phyloP scores from a whole-genome alignment of 2,888 invertebrate species.

The Stenodera caucasica region DNA sequence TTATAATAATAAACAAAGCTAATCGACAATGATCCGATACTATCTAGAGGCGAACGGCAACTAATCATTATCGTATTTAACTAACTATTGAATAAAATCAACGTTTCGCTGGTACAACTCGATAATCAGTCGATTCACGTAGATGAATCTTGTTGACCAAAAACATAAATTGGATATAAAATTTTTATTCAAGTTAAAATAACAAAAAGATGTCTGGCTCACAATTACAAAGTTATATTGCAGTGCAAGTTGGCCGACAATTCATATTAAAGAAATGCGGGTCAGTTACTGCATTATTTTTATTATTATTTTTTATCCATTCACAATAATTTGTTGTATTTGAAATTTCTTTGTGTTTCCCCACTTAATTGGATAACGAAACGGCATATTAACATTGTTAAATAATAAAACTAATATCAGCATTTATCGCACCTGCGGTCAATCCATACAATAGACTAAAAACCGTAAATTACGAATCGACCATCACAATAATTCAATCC shows the following conservation, averaged over 20 bases:
- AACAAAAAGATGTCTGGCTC: conserved; percentile 42
- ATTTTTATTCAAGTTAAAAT: conserved; percentile 39
- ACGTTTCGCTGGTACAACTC: no score
- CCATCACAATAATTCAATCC: no score
- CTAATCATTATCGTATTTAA: not conserved
- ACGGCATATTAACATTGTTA: conserved; percentile 12
- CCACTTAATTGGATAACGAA: conserved; percentile 16
- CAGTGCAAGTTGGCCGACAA: conserved; percentile 33
- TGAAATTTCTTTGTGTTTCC: conserved; percentile 11
- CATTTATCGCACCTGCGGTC: conserved; percentile 6
- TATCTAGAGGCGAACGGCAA: not conserved
- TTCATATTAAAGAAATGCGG: conserved; percentile 26
- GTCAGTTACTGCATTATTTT: conserved; percentile 25
- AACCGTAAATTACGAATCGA: no score
- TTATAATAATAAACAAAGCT: conserved; percentile 4
- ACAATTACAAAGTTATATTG: conserved; percentile 37
- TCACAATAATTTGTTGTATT: conserved; percentile 12
- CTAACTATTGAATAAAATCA: no score
- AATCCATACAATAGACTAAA: not conserved
- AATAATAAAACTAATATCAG: conserved; percentile 16
- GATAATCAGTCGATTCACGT: conserved; percentile 38
- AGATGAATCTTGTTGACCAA: conserved; percentile 35
- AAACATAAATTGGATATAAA: conserved; percentile 39
- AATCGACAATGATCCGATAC: not conserved
- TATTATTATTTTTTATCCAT: conserved; percentile 6